Evolutionary conservation across 2,113 vertebrate genomes (phyloP).

Genomic region (Phaethon lepturus): DNA sequence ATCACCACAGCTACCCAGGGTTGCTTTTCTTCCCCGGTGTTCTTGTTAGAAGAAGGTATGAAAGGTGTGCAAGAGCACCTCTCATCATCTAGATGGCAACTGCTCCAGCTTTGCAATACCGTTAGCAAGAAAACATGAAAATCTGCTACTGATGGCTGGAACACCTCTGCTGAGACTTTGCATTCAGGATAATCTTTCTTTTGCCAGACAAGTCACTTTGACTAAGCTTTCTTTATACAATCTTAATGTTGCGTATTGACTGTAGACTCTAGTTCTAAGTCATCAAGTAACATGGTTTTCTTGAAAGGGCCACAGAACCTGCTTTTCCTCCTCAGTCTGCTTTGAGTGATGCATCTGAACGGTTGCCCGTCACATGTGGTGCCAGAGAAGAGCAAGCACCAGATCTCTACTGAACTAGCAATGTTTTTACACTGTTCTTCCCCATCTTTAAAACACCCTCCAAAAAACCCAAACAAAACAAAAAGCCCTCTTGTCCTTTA

Average conservation of each 20-base stretch:
- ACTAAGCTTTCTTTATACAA: neutral
- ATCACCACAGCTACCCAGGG: neutral
- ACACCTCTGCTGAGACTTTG: neutral
- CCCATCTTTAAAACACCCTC: neutral
- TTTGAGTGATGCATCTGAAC: accelerated
- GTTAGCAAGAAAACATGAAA: neutral
- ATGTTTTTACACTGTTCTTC: neutral
- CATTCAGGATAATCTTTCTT: neutral
- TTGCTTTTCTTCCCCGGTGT: neutral
- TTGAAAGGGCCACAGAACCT: neutral
- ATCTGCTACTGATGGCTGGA: neutral
- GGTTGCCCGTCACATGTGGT: accelerated
- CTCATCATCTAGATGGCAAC: neutral
- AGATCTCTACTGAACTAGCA: neutral
- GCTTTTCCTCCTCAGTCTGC: neutral
- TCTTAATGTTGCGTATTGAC: accelerated
- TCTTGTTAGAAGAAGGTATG: neutral
- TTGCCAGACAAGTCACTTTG: neutral
- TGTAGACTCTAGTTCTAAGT: neutral
- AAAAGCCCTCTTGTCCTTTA: neutral
- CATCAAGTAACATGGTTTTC: neutral
- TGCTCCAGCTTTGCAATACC: neutral
- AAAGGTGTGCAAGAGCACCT: neutral
- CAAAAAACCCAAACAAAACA: neutral
- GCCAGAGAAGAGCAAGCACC: neutral